Percentiles rank a stretch among this genome's conserved stretches.
phyloP scores from a whole-genome alignment of 2,797 vertebrate genomes.

The Cheirogaleus major region DNA sequence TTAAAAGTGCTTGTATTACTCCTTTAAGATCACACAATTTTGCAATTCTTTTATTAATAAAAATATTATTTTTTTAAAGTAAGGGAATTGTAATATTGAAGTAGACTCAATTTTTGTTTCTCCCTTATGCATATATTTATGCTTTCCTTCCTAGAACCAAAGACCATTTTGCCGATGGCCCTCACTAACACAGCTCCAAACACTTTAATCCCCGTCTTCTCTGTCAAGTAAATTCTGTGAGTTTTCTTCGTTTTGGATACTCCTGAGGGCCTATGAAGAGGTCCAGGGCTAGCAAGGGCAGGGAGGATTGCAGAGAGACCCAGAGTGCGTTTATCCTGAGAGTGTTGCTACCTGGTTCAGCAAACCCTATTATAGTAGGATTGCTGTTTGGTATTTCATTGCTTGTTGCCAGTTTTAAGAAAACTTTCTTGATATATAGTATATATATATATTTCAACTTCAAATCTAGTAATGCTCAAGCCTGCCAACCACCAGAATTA shows the following conservation, averaged over 20 bases:
- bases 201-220: neutral
- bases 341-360: rapidly evolving
- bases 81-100: neutral
- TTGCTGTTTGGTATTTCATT: neutral
- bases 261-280: neutral
- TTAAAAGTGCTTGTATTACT: neutral
- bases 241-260: neutral
- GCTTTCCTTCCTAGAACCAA: neutral
- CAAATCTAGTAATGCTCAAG: neutral
- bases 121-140: neutral
- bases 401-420: neutral
- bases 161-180: neutral
- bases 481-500: neutral
- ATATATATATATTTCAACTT: neutral
- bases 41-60: neutral
- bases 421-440: neutral
- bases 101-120: neutral
- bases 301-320: neutral
- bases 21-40: neutral
- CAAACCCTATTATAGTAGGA: neutral
- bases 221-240: neutral
- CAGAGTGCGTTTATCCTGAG: neutral
- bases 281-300: rapidly evolving
- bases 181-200: neutral
- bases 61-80: neutral